Base-by-base conservation (phyloP, 2,113 vertebrate genomes). In the Dasypus novemcinctus region DNA sequence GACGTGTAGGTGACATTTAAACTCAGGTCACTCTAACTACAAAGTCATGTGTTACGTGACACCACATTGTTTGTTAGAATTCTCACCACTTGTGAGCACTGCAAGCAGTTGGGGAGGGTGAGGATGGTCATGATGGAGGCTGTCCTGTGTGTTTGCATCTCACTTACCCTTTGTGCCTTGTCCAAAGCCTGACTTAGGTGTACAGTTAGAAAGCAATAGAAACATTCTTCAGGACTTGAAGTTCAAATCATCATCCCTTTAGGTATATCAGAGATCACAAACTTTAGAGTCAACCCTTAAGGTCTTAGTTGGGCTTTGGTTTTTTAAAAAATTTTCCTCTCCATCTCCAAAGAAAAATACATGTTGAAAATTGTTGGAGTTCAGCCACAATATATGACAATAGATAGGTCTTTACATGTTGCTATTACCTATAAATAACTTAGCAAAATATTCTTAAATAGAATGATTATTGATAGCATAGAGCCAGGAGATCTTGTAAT, bases 391-490 rank as follows among this genome's bases (percentile, higher is more conserved):
- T 76, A 85, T 15, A 71, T 91, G 52, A 49, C 31, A 81, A 49
- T 63, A 88, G 9, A 74, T 68, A 79, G n/a, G 36, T 72, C n/a
- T 90, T 69, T 78, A 89, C 33, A 52, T 69, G 86, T 4, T 71
- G 13, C 38, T 87, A 41, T 92, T 89, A 91, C 9, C 69, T 38
- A 41, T 54, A 96, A 82, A 88, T 89, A 91, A 20, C 72, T 54
- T 72, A 94, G 27, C 82, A 95, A 95, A 93, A 87, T 82, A 88
- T 49, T 79, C 23, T 68, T 87, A 76, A 79, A 71, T 52, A 54
- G 33, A 91, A 49, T n/a, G 23, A 66, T 81, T 71, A 61, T 63
- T 93, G 76, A 71, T 92, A 36, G 46, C 81, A 57, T 90, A 95
- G 31, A 92, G 38, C 23, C 57, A 79, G 46, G 25, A 8, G 71